Conservation (phyloP, 2,797 vertebrate species). For the Characodon lateralis region DNA sequence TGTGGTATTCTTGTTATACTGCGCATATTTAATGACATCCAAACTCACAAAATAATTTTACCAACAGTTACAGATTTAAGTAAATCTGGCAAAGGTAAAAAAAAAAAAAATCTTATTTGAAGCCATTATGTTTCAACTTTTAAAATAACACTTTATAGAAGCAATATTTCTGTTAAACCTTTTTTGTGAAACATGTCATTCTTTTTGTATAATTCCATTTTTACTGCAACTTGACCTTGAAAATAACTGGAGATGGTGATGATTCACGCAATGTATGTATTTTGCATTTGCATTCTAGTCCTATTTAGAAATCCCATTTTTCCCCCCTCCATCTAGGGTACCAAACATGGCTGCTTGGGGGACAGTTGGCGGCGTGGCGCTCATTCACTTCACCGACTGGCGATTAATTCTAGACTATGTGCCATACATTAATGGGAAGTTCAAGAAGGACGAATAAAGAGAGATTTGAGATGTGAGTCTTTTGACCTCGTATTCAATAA, state of each 20-base stretch:
- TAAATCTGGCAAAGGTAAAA: neutral
- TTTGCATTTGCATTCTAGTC: neutral
- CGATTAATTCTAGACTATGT: conserved; percentile 89
- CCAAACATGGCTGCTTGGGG: conserved; percentile 86
- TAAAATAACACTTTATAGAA: neutral
- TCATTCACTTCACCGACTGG: conserved; percentile 92
- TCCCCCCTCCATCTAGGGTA: conserved; percentile 75
- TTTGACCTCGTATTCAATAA: neutral
- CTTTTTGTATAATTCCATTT: neutral
- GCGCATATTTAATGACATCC: neutral
- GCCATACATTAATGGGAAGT: conserved; percentile 91
- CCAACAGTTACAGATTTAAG: neutral
- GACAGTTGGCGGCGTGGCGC: conserved; percentile 76
- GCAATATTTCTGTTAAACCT: neutral
- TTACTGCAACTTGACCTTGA: neutral
- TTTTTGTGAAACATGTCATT: neutral
- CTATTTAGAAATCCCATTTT: neutral
- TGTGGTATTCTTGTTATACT: too few relatives aligned
- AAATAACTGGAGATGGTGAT: neutral
- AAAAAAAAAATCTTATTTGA: neutral
- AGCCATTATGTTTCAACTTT: neutral
- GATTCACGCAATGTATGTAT: neutral
- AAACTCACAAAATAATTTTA: neutral
- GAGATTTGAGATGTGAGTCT: conserved; percentile 56
- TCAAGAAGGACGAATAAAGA: conserved; percentile 80